Base-by-base conservation (phyloP, 1,140 invertebrate genomes). In the Archegozetes longisetosus region DNA sequence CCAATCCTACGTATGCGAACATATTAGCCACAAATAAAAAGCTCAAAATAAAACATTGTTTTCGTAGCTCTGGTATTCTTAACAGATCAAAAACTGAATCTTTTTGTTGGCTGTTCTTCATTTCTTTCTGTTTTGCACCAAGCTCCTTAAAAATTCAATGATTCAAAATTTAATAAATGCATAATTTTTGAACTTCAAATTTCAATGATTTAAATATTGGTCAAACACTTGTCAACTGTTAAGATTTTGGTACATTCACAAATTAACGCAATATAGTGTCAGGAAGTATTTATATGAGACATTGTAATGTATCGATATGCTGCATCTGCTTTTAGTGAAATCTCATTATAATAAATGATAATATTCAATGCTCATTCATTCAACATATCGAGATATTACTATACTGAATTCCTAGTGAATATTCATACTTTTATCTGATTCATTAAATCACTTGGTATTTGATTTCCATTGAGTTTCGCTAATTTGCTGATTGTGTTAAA, bases 401-500 rank as follows among this genome's bases (percentile, higher is more conserved):
- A n/a, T n/a, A n/a, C n/a, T n/a, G n/a, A n/a, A n/a, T n/a, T n/a
- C n/a, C n/a, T n/a, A n/a, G n/a, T n/a, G n/a, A n/a, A 27, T 29
- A 52, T 48, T 1, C 17, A 51, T 57, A 63, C 60, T 32, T 58
- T 23, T 3, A 66, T 50, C 13, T 59, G 53, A 2, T 32, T 3
- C 2, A 66, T 56, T 2, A 61, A 49, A 14, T 51, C 57, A 13
- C 48, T 60, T 0, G 70, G 61, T 66, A 67, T 61, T 20, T 47
- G 51, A 47, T 48, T 55, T n/a, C 62, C 61, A 60, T 74, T 74
- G 13, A 66, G 61, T 52, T 63, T 66, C 12, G 72, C 72, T 12
- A 75, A 72, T 22, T 61, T 64, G n/a, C 64, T 53, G 9, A 75
- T 61, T n/a, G 71, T 61, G 1, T 61, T 62, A 57, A 72, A 69